Conservation (phyloP, 2,113 vertebrate genomes). For the Halcyon senegalensis region DNA sequence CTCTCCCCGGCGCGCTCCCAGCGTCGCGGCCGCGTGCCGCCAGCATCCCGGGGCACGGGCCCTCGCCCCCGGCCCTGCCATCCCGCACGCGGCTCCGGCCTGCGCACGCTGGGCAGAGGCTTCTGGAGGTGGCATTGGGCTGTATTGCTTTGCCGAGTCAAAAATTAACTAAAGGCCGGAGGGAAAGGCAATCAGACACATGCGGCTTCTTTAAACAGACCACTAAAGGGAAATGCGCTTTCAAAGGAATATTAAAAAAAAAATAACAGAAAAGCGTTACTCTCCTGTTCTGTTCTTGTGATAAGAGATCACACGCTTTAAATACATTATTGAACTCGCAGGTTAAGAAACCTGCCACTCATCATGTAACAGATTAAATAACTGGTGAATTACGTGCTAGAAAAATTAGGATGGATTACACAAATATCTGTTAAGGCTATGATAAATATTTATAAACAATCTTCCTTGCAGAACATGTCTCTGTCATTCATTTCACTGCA, state of each 20-base stretch:
- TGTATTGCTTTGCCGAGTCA: accelerated
- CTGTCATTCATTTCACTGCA: slow-evolving; percentile 42
- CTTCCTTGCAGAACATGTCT: slow-evolving; percentile 39
- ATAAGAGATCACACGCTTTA: not conserved
- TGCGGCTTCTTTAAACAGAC: not conserved
- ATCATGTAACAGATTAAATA: slow-evolving; percentile 27
- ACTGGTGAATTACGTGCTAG: not conserved
- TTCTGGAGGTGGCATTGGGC: not conserved
- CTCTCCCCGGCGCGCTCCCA: not conserved
- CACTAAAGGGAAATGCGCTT: not conserved
- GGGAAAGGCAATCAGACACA: accelerated
- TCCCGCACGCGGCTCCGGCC: not conserved
- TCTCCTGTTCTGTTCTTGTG: not conserved
- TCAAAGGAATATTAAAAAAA: not conserved
- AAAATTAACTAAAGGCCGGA: too few species aligned
- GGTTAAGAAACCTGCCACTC: slow-evolving; percentile 33
- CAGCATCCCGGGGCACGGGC: accelerated
- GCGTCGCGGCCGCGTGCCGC: accelerated
- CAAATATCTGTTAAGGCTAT: slow-evolving; percentile 64
- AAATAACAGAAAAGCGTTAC: accelerated
- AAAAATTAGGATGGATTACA: slow-evolving; percentile 64
- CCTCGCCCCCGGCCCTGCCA: accelerated
- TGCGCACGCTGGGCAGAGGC: accelerated
- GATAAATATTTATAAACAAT: slow-evolving; percentile 65
- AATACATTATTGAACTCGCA: not conserved